Percentiles rank a stretch among this genome's conserved stretches.
Evolutionary conservation across 1,140 invertebrate species (phyloP).

Genomic region (Akabosia matsudoensis): DNA sequence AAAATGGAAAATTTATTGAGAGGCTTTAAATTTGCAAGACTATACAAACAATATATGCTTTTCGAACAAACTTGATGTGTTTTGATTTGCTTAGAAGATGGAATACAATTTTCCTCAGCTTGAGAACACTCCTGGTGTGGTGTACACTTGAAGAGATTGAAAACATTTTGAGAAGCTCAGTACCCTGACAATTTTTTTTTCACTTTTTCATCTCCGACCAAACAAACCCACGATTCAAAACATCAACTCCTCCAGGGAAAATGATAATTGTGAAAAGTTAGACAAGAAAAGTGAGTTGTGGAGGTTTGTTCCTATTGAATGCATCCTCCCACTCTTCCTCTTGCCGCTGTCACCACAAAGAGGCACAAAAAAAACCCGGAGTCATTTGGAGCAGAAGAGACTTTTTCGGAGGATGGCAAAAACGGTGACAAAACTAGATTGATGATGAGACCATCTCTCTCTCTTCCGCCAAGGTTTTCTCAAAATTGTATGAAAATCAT

Average conservation of each 20-base stretch:
- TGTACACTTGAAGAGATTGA: background rate
- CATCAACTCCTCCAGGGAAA: background rate
- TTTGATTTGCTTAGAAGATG: too few species aligned
- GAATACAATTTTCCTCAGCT: too few species aligned
- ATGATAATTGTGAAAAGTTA: background rate
- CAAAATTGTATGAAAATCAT: too few species aligned
- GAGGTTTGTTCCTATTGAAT: background rate
- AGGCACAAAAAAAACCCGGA: background rate
- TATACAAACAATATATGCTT: too few species aligned
- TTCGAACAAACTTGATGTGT: too few species aligned
- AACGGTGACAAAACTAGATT: background rate
- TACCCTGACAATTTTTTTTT: background rate
- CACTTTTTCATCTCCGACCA: background rate
- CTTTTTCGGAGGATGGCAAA: background rate
- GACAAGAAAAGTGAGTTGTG: background rate
- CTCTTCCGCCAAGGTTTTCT: too few species aligned
- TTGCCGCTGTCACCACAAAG: background rate
- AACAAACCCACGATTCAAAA: background rate
- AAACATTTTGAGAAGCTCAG: conserved; percentile 9
- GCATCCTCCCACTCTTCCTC: background rate
- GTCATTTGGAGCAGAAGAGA: background rate
- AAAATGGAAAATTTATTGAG: too few species aligned
- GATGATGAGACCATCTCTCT: too few species aligned
- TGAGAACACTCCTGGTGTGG: too few species aligned
- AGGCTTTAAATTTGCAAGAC: too few species aligned